Conservation (phyloP, 2,888 invertebrate species). For the Drosophila nigricruria region DNA sequence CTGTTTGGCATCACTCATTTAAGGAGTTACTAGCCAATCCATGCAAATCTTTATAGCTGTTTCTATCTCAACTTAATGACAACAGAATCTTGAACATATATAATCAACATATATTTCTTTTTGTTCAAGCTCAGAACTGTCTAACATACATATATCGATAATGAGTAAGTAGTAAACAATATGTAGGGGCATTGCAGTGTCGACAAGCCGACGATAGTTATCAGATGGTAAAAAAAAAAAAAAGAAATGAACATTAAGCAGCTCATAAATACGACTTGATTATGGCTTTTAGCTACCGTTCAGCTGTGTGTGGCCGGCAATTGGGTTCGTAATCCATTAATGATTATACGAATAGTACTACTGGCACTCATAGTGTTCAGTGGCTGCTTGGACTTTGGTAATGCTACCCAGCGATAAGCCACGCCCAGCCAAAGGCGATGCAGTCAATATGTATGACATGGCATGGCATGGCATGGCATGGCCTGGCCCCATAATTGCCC, state of each 20-base stretch:
- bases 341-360: conserved; percentile 51
- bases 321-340: conserved; percentile 74
- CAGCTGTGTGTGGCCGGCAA: conserved; percentile 46
- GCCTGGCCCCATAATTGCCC: conserved; percentile 20
- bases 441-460: conserved; percentile 13
- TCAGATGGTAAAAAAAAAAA: neutral
- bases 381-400: conserved; percentile 39
- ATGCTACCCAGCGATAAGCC: conserved; percentile 38
- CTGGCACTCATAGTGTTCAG: conserved; percentile 33
- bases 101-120: neutral
- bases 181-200: neutral
- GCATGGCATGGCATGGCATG: neutral
- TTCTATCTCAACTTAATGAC: neutral
- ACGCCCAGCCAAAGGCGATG: conserved; percentile 3
- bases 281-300: conserved; percentile 75
- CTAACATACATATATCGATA: too few species aligned
- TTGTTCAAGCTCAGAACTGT: neutral
- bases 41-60: neutral
- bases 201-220: neutral
- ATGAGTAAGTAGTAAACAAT: neutral
- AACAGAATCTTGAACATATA: too few species aligned
- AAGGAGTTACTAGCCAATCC: neutral
- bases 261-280: conserved; percentile 71
- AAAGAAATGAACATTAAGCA: conserved; percentile 41
- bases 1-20: neutral